Conservation (phyloP, 30 jellyfish, hydroid and myxozoan genomes). For the Cassiopea andromeda region DNA sequence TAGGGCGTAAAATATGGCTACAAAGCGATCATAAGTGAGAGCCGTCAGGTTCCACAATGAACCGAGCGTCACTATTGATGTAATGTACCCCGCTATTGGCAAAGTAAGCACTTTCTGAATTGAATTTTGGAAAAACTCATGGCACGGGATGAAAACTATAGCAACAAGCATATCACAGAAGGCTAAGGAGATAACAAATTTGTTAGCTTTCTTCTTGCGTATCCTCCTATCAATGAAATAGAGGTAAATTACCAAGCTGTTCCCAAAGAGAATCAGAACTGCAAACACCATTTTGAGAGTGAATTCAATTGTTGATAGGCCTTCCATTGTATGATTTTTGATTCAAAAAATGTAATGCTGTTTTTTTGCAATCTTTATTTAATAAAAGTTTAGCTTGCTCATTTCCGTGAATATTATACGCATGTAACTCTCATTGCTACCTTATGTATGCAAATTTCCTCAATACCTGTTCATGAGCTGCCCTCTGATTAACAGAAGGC, state of each 20-base stretch:
- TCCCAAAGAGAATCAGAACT: conserved; percentile 48
- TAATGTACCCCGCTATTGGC: conserved; percentile 53
- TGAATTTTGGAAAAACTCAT: conserved; percentile 40
- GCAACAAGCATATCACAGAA: conserved; percentile 61
- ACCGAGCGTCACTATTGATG: conserved; percentile 56
- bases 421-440: too few relatives aligned
- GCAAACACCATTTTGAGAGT: conserved; percentile 8
- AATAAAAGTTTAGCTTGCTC: background rate
- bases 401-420: too few relatives aligned
- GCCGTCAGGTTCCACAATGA: conserved; percentile 67
- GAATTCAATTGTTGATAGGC: background rate
- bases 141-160: conserved; percentile 60
- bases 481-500: too few relatives aligned
- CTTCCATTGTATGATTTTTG: conserved; percentile 11
- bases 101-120: conserved; percentile 28
- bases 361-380: too few relatives aligned
- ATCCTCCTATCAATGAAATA: conserved; percentile 40
- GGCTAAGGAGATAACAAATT: conserved; percentile 65
- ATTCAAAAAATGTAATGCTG: background rate
- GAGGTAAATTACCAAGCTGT: conserved; percentile 49
- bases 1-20: conserved; percentile 56
- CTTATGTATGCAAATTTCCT: too few relatives aligned
- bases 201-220: conserved; percentile 39
- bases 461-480: too few relatives aligned
- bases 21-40: conserved; percentile 64